Percentiles rank a stretch among this genome's conserved stretches.
Conservation (phyloP, 2,888 invertebrate genomes). For the Mimas tiliae region DNA sequence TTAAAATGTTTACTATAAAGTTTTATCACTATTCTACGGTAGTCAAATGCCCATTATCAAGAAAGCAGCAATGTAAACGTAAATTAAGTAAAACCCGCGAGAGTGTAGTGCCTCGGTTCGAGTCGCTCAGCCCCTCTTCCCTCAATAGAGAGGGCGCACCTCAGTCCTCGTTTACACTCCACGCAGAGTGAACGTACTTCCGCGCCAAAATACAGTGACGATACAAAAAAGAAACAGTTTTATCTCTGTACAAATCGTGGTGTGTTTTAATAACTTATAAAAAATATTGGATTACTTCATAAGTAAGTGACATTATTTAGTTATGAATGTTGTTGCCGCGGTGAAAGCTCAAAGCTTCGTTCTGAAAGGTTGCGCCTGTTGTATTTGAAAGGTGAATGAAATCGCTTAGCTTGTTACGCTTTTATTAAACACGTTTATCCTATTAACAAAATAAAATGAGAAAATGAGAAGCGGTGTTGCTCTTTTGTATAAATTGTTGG, state of each 20-base stretch:
- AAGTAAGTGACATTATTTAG: conserved; percentile 61
- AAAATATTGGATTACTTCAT: conserved; percentile 67
- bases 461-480: conserved; percentile 7
- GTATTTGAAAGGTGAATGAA: conserved; percentile 59
- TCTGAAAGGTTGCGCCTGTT: conserved; percentile 46
- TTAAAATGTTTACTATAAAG: too few species aligned
- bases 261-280: conserved; percentile 63
- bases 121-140: conserved; percentile 68
- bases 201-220: conserved; percentile 55
- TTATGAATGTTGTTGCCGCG: conserved; percentile 25
- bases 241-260: conserved; percentile 69
- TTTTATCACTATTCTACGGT: too few species aligned
- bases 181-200: conserved; percentile 51
- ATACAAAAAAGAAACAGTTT: conserved; percentile 51
- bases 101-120: conserved; percentile 47
- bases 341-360: conserved; percentile 52
- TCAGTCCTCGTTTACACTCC: conserved; percentile 71
- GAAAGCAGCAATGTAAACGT: conserved; percentile 55
- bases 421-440: conserved; percentile 19
- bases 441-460: conserved; percentile 12
- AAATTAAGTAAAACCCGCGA: conserved; percentile 58
- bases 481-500: conserved; percentile 6
- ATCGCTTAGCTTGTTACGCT: conserved; percentile 37
- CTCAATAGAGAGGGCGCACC: conserved; percentile 61
- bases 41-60: background rate